These are phyloP conservation scores for Agriopis leucophaearia DNA, from an alignment of 2,888 invertebrate species.

Conservation along the genomic window DNA sequence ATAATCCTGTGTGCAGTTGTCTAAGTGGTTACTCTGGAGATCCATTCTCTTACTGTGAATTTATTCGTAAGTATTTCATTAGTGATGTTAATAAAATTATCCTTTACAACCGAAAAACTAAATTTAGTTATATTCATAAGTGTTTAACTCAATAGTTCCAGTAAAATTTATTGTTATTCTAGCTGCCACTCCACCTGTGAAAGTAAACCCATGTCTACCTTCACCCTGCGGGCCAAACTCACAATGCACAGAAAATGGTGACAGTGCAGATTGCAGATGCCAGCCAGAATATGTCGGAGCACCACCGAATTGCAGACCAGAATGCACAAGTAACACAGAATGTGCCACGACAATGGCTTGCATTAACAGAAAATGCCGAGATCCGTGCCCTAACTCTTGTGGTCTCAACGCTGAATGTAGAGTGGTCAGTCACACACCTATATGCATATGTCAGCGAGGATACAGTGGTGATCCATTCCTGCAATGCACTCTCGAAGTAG, in stretches of 20 bases:
- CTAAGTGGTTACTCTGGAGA: constrained; percentile 89
- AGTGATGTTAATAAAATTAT: background rate
- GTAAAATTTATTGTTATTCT: constrained; percentile 22
- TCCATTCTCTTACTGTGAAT: constrained; percentile 89
- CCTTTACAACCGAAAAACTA: too few species aligned
- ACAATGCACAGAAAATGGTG: constrained; percentile 86
- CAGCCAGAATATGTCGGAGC: constrained; percentile 87
- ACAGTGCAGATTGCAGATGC: constrained; percentile 88
- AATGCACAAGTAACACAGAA: constrained; percentile 90
- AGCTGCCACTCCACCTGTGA: constrained; percentile 69
- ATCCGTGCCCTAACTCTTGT: constrained; percentile 90
- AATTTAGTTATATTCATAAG: too few species aligned
- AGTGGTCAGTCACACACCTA: constrained; percentile 91
- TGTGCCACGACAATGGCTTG: constrained; percentile 88
- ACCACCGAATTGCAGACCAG: constrained; percentile 89
- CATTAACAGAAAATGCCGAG: constrained; percentile 89
- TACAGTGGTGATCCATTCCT: constrained; percentile 90
- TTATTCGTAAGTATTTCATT: constrained; percentile 70
- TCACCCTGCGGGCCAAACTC: constrained; percentile 90
- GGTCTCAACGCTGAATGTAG: constrained; percentile 90
- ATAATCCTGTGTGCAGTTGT: constrained; percentile 90
- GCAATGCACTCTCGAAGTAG: constrained; percentile 75
- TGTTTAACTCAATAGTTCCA: background rate
- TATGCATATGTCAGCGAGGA: constrained; percentile 87
- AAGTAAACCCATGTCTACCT: constrained; percentile 87